Evolutionary conservation across 2,113 vertebrate genomes (phyloP), one percentile per base, ranked within the genome.

Genomic region (Prionailurus viverrinus): DNA sequence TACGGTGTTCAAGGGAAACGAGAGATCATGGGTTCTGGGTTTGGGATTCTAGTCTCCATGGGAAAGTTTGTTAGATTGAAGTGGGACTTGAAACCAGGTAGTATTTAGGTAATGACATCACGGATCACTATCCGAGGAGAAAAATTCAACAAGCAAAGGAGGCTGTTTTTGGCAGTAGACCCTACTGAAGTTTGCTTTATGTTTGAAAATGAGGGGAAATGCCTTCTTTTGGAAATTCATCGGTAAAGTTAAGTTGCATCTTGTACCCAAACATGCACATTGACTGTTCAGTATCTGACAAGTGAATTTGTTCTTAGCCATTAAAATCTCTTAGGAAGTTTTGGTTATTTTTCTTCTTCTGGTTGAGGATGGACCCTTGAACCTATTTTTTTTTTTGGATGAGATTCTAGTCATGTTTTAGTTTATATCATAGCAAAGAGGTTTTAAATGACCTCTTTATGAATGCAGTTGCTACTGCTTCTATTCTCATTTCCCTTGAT

Each of bases 371-470:
- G 83, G 94, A 76, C 65, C 71, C 33, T 85, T 95, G 73, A 88
- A 91, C 89, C 29, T 66, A 66, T 61, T 61, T 61, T 23, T 69
- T 66, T 74, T 74, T 39, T 76, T 25, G 79, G 51, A 91, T 96
- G 78, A 93, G 73, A 98, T 98, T 98, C 96, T 74, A 91, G 94
- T 97, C 97, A 79, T 94, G 95, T 94, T 96, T 96, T 92, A 92
- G 90, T 98, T 97, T 88, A 58, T 91, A 86, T 92, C 90, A 48
- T 71, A 89, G 95, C 94, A 87, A 85, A 97, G 94, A 94, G 96
- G 81, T 95, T 95, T 95, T 89, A 97, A 97, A 81, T 91, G 96
- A 89, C 94, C 97, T 97, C 97, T 94, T 98, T 97, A 95, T 90
- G 96, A 93, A 94, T 97, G 93, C 0, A 66, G 86, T 85, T 63